phyloP scores from a whole-genome alignment of 2,888 invertebrate species.

The Campaea margaritaria region DNA sequence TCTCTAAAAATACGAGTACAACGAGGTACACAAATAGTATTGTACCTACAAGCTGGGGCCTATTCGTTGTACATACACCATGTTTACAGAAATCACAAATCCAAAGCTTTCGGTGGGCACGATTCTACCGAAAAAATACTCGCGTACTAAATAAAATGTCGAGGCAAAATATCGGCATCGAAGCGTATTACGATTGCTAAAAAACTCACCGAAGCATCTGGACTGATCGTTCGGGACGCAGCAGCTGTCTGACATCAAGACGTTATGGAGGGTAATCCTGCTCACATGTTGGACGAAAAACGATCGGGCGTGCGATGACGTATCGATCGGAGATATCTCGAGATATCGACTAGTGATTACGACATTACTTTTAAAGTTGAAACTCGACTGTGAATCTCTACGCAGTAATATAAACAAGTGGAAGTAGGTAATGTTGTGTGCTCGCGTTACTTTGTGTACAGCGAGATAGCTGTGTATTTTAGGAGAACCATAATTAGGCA shows the following conservation, averaged over 20 bases:
- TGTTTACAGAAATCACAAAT: conserved; percentile 11
- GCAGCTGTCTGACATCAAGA: conserved; percentile 80
- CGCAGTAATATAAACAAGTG: conserved; percentile 18
- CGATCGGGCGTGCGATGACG: conserved; percentile 55
- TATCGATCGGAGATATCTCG: conserved; percentile 37
- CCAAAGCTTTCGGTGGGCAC: background rate
- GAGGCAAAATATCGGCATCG: conserved; percentile 58
- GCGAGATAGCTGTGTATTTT: conserved; percentile 38
- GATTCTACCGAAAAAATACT: conserved; percentile 9
- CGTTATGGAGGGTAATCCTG: conserved; percentile 77
- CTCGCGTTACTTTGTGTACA: conserved; percentile 18
- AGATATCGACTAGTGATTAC: conserved; percentile 10
- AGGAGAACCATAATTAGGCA: conserved; percentile 49
- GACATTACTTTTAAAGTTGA: background rate
- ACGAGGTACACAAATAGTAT: too few species aligned
- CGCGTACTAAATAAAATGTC: conserved; percentile 49
- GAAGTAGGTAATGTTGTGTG: conserved; percentile 19
- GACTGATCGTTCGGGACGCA: conserved; percentile 56
- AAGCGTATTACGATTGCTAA: conserved; percentile 55
- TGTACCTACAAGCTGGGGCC: background rate
- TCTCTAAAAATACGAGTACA: too few species aligned
- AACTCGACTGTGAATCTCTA: background rate
- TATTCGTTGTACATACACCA: background rate
- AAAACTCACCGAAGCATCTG: conserved; percentile 76
- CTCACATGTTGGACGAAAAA: conserved; percentile 70